These are phyloP conservation scores for Campylomormyrus numenius DNA, from an alignment of 2,113 vertebrate species.

Conservation along the genomic window DNA sequence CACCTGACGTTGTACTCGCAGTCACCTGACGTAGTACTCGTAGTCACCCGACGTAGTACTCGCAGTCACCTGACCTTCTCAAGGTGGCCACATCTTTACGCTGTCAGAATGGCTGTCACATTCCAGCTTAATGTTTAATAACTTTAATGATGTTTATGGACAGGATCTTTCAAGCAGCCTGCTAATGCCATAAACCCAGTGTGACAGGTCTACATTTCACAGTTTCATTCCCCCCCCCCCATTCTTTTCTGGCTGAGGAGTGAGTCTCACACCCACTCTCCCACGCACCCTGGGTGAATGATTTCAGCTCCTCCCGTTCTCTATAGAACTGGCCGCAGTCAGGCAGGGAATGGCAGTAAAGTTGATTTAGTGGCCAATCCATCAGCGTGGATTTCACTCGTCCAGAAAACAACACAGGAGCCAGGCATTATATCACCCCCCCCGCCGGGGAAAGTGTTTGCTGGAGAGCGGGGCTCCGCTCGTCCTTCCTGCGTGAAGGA, in stretches of 20 bases:
- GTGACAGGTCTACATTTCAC: not conserved
- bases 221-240: not conserved
- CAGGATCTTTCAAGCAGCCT: not conserved
- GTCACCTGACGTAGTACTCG: too few relatives aligned
- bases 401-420: not conserved
- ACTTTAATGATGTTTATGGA: not conserved
- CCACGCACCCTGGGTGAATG: not conserved
- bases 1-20: not conserved
- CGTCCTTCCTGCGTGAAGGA: not conserved
- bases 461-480: not conserved
- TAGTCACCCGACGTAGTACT: not conserved
- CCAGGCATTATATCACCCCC: not conserved
- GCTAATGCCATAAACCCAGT: not conserved
- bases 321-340: not conserved
- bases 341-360: not conserved
- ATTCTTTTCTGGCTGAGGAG: not conserved
- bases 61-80: not conserved
- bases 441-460: not conserved
- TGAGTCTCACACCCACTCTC: not conserved
- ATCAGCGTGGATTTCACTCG: not conserved
- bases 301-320: not conserved
- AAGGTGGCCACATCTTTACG: not conserved
- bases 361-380: not conserved
- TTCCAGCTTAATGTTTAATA: not conserved
- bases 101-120: not conserved